Percentiles rank a stretch among this genome's conserved stretches.
phyloP scores from a whole-genome alignment of 2,888 invertebrate genomes.

The Leptinotarsa tumamoca region DNA sequence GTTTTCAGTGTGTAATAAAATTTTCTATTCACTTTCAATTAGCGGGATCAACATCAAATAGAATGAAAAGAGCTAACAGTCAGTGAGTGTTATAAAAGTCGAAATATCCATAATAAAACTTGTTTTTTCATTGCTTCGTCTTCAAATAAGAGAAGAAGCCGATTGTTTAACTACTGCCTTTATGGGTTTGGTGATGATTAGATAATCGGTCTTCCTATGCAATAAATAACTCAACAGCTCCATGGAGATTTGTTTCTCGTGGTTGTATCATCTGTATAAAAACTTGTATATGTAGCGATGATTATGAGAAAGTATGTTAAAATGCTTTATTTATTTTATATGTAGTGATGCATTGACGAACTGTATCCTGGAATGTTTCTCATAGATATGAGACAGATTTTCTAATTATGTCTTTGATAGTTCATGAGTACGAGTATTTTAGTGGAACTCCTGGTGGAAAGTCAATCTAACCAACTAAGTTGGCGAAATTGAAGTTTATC shows the following conservation, averaged over 20 bases:
- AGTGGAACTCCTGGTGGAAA: too few species aligned
- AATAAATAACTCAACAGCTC: constrained; percentile 9
- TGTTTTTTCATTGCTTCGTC: constrained; percentile 30
- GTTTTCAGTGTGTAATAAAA: constrained; percentile 2
- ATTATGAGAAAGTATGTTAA: neutral
- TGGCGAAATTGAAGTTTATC: too few species aligned
- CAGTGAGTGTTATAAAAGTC: constrained; percentile 22
- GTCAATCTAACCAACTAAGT: too few species aligned
- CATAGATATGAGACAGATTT: neutral
- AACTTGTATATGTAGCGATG: constrained; percentile 1
- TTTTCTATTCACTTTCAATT: constrained; percentile 10
- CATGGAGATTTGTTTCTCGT: constrained; percentile 13
- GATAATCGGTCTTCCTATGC: constrained; percentile 40
- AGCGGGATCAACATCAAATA: constrained; percentile 19
- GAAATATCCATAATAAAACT: constrained; percentile 13
- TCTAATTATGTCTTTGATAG: too few species aligned
- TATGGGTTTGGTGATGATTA: constrained; percentile 45
- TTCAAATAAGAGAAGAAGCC: constrained; percentile 42
- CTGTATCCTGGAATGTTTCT: neutral
- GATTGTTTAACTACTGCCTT: constrained; percentile 47
- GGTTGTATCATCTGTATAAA: neutral
- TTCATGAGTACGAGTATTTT: too few species aligned
- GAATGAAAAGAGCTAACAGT: neutral
- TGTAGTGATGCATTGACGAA: neutral
- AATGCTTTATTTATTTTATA: neutral